Evolutionary conservation across 2,888 invertebrate species (phyloP), one percentile per base, ranked within the genome.

Genomic region (Morpho achilles): DNA sequence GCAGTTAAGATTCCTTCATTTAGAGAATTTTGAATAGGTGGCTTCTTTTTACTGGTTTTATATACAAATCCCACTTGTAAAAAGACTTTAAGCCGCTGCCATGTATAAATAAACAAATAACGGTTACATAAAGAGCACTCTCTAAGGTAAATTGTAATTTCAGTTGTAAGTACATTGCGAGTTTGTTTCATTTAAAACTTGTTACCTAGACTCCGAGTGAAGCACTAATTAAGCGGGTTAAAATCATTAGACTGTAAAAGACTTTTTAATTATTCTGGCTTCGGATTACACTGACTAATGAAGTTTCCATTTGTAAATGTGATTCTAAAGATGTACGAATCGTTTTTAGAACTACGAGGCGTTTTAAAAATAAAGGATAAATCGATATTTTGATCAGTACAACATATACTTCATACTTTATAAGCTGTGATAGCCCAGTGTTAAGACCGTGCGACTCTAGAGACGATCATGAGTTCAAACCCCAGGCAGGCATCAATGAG

Each of bases 231-330:
- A 49, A 23, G 32, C 16, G 43, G 39, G 55, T 55, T 32, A 44
- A 49, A 58, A 46, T 50, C 45, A 48, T 55, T 58, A 61, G 58
- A 55, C 57, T 58, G 61, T 55, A 40, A 32, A 54, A 55, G 43
- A 52, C 44, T 59, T 61, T 53, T 57, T 65, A 63, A 62, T 63
- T 63, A 66, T 56, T 50, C 44, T 49, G 45, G 32, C 43, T 39
- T 39, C 42, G 44, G 48, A 56, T 42, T 54, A 55, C 53, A 49
- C 49, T 40, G 42, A 10, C 44, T 16, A 39, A 40, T 8, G 44
- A 49, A 61, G 47, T 54, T 55, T 58, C 50, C 55, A 52, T 55
- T 56, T 53, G 45, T 43, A 16, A 39, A 55, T 22, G 51, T 40
- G 44, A 44, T 61, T 52, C 41, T 43, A 9, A 43, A 52, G 48